Base-by-base conservation (phyloP, 2,888 invertebrate species). In the Halictus ligatus region DNA sequence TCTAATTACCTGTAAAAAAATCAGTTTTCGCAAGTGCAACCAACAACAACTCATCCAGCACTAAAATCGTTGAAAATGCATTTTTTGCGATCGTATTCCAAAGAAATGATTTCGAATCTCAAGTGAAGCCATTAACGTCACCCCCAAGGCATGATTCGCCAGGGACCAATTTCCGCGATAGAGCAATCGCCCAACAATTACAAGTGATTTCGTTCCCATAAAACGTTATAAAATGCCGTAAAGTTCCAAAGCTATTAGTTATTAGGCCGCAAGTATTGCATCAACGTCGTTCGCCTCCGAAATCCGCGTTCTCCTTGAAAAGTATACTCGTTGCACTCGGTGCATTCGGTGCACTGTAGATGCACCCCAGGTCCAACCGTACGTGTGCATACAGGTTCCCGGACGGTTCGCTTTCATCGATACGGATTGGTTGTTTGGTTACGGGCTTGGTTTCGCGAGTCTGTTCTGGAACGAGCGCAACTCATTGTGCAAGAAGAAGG, bases 401-500 rank as follows among this genome's bases (percentile, higher is more conserved):
- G 54, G 54, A 54, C 10, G 71, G 78, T 80, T 91, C 89, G 89
- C 91, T 88, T 90, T 89, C 87, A 78, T 83, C 81, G 69, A 75
- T 69, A 75, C 72, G 78, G 78, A 84, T 83, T 85, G 29, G 25
- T 86, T 85, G 85, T 85, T 78, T 74, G 64, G 67, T 21, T 48
- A 29, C 64, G 58, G 73, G 73, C 46, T 25, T 6, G 40, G 77
- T 54, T 54, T 21, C 50, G 50, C 58, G 6, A 13, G 25, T 25
- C 60, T 15, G 25, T 60, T 25, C 25, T 13, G 60, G 25, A 29
- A 15, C 25, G 25, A 64, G 25, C 29, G 7, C 10, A 64, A 15
- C 64, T 15, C 35, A 75, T 90, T 90, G 87, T 85, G 90, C 87
- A 90, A 90, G 90, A 91, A 86, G 89, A 91, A 85, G 87, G 89